These are phyloP conservation scores for Lethrus apterus DNA, from an alignment of 1,140 invertebrate species.

Conservation along the genomic window DNA sequence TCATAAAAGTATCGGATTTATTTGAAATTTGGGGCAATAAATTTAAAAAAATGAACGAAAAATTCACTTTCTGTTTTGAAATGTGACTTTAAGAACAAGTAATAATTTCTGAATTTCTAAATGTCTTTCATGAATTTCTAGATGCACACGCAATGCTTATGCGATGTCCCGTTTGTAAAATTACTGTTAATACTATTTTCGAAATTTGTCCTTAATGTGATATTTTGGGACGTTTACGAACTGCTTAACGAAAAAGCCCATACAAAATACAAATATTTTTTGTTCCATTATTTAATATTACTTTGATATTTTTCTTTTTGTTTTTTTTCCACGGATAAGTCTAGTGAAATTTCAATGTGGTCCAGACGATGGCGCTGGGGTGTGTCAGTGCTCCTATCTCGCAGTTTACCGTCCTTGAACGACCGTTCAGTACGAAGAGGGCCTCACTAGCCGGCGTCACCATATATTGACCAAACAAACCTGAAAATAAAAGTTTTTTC, in stretches of 20 bases:
- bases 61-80: no score
- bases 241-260: not conserved
- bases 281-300: not conserved
- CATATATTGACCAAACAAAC: constrained; percentile 69
- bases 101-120: no score
- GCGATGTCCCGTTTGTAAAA: not conserved
- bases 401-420: constrained; percentile 68
- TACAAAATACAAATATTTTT: not conserved
- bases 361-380: constrained; percentile 61
- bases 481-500: constrained; percentile 27
- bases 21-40: no score
- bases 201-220: not conserved
- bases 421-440: constrained; percentile 66
- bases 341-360: constrained; percentile 47
- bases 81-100: no score
- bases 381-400: constrained; percentile 63
- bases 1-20: no score
- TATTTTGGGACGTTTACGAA: not conserved
- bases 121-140: no score
- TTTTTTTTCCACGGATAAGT: no score
- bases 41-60: no score
- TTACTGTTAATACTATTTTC: not conserved
- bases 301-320: not conserved
- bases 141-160: no score
- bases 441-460: constrained; percentile 66